Percentiles rank a stretch among this genome's conserved stretches.
Conservation (phyloP, 2,797 vertebrate species). For the Argya squamiceps region DNA sequence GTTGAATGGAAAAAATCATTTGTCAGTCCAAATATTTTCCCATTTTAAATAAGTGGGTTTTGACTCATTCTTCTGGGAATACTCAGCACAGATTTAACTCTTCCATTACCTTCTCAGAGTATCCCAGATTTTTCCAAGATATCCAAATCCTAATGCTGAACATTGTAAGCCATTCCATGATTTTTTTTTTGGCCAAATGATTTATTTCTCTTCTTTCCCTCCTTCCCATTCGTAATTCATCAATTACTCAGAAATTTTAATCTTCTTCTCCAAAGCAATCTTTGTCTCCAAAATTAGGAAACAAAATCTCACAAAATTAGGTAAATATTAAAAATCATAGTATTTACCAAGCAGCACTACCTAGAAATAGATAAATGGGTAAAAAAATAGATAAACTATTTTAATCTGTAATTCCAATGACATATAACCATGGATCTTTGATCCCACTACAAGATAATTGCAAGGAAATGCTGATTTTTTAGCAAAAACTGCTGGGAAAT, state of each 20-base stretch:
- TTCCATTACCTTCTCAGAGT: background rate
- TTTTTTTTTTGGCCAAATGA: background rate
- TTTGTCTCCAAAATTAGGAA: background rate
- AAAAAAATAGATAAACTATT: background rate
- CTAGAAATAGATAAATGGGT: background rate
- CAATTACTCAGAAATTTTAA: background rate
- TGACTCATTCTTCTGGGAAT: background rate
- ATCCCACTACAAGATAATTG: background rate
- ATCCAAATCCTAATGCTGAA: background rate
- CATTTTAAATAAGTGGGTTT: background rate
- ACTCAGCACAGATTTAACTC: background rate
- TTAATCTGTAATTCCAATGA: background rate
- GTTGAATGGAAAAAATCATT: slow-evolving; percentile 29
- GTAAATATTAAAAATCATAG: background rate
- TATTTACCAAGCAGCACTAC: background rate
- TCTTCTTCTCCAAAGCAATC: background rate
- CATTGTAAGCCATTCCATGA: background rate
- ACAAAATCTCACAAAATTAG: background rate
- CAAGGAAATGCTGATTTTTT: slow-evolving; percentile 1
- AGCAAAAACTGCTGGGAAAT: background rate
- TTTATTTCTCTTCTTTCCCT: background rate
- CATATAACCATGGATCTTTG: background rate
- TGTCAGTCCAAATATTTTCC: background rate
- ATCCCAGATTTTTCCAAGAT: background rate
- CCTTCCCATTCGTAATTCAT: background rate